Conservation (phyloP, 2,113 vertebrate species). For the Perognathus longimembris region DNA sequence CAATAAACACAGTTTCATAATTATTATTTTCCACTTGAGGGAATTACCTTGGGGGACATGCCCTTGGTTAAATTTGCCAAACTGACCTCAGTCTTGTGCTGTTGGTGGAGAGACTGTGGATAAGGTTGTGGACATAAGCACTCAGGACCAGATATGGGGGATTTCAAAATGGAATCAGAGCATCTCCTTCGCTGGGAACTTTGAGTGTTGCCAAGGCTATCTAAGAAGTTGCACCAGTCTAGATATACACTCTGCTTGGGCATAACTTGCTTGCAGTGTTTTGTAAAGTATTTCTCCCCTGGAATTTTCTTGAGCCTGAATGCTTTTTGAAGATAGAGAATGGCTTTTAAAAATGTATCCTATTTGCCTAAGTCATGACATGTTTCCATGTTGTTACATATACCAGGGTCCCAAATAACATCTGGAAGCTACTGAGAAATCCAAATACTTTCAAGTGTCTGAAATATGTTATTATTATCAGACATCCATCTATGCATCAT, state of each 20-base stretch:
- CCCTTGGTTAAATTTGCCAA: background rate
- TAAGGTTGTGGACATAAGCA: background rate
- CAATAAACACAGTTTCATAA: background rate
- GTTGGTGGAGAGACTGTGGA: background rate
- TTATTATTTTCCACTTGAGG: background rate
- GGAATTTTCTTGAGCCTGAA: background rate
- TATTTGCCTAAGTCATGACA: background rate
- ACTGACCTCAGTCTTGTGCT: background rate
- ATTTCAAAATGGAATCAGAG: background rate
- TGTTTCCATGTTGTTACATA: background rate
- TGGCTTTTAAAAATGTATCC: background rate
- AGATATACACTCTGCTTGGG: background rate
- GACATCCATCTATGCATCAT: background rate
- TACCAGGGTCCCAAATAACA: background rate
- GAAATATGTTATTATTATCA: constrained; percentile 23
- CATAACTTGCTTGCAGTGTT: background rate
- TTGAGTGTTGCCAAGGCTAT: background rate
- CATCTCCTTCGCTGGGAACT: background rate
- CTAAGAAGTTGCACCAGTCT: background rate
- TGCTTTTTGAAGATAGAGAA: background rate
- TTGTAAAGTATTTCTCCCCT: background rate
- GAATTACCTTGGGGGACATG: background rate
- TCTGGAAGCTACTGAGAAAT: constrained; percentile 6
- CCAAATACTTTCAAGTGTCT: background rate
- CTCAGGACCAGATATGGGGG: background rate